Evolutionary conservation across 2,113 vertebrate genomes (phyloP).

Genomic region (Bufo gargarizans): DNA sequence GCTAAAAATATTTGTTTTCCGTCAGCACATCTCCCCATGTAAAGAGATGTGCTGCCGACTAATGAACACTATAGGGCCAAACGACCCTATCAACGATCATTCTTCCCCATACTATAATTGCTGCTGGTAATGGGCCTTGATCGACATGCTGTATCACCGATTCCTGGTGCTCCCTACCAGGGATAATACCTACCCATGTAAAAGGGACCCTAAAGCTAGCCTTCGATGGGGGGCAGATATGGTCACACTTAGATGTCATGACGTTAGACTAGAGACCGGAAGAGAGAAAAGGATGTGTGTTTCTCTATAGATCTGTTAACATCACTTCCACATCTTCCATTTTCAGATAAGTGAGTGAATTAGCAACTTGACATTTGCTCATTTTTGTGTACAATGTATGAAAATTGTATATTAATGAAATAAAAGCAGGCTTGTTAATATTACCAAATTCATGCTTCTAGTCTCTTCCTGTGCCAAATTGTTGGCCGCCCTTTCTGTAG

Average conservation of each 20-base stretch:
- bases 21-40: too few species aligned
- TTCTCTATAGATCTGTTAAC: neutral
- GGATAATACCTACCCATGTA: too few species aligned
- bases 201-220: neutral
- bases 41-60: too few species aligned
- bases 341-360: neutral
- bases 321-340: neutral
- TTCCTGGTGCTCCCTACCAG: too few species aligned
- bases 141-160: too few species aligned
- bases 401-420: slow-evolving; percentile 54
- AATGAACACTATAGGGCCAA: too few species aligned
- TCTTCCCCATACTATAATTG: too few species aligned
- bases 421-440: slow-evolving; percentile 49
- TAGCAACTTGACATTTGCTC: slow-evolving; percentile 15
- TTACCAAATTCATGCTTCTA: neutral
- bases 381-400: slow-evolving; percentile 50
- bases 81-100: too few species aligned
- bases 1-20: too few species aligned
- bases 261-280: neutral
- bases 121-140: too few species aligned
- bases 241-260: neutral
- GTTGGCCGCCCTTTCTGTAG: neutral
- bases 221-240: neutral
- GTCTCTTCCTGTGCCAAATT: neutral
- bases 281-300: neutral